Conservation (phyloP, 2,888 invertebrate species). For the Chloroclysta siterata region DNA sequence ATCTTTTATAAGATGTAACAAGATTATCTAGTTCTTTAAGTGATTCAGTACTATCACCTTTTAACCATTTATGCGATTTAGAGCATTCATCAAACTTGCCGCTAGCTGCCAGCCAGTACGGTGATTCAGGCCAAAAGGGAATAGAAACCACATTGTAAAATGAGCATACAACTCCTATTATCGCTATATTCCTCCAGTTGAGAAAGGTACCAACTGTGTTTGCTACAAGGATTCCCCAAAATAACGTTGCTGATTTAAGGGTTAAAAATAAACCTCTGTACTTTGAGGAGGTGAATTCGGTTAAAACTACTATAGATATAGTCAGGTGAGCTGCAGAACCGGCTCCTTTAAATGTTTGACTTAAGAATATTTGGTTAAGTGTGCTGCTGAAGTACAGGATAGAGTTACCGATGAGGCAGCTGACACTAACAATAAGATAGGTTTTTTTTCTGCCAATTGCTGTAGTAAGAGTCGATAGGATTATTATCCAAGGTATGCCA, state of each 20-base stretch:
- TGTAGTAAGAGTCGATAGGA: conserved; percentile 34
- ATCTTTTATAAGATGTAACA: conserved; percentile 38
- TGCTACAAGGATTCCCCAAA: conserved; percentile 48
- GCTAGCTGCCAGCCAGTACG: conserved; percentile 56
- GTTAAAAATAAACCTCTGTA: conserved; percentile 50
- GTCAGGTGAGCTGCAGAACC: conserved; percentile 33
- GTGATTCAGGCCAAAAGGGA: conserved; percentile 50
- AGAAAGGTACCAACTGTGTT: conserved; percentile 50
- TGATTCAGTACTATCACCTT: conserved; percentile 47
- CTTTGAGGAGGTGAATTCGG: conserved; percentile 49
- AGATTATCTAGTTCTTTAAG: conserved; percentile 50
- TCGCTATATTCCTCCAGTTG: conserved; percentile 44
- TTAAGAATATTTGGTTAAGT: conserved; percentile 45
- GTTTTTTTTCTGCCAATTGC: conserved; percentile 42
- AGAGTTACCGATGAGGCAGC: conserved; percentile 31
- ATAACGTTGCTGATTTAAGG: conserved; percentile 47
- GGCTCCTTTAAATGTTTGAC: conserved; percentile 42
- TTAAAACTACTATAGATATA: conserved; percentile 39
- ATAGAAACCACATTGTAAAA: conserved; percentile 37
- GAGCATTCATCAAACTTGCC: conserved; percentile 51
- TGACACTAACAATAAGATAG: conserved; percentile 31
- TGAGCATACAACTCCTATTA: conserved; percentile 39
- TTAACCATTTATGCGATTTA: conserved; percentile 49
- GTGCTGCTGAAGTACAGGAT: conserved; percentile 41
- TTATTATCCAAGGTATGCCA: conserved; percentile 41